Percentiles rank a stretch among this genome's conserved stretches.
Evolutionary conservation across 1,140 invertebrate species (phyloP).

Genomic region (Zaprionus camerounensis): DNA sequence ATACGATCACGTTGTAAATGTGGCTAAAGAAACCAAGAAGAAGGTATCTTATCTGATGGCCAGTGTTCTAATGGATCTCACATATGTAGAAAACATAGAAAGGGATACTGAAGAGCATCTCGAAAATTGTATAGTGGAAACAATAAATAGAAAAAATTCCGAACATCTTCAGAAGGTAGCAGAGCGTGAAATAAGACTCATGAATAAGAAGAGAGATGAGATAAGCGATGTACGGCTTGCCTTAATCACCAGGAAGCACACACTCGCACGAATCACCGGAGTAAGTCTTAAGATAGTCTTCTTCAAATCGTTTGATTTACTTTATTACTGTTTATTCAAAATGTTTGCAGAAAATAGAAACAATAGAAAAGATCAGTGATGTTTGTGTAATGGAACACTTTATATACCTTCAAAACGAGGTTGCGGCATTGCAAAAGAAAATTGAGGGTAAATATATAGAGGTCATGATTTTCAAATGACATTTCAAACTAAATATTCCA

Average conservation of each 20-base stretch:
- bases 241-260: slow-evolving; percentile 56
- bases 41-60: slow-evolving; percentile 13
- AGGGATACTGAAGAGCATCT: slow-evolving; percentile 35
- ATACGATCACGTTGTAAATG: slow-evolving; percentile 7
- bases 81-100: slow-evolving; percentile 19
- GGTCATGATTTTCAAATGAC: not conserved
- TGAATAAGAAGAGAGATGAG: slow-evolving; percentile 52
- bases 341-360: slow-evolving; percentile 40
- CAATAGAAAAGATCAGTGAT: slow-evolving; percentile 58
- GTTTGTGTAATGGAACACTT: slow-evolving; percentile 58
- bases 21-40: slow-evolving; percentile 6
- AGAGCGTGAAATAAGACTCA: slow-evolving; percentile 23
- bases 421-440: slow-evolving; percentile 60
- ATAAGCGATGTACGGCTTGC: slow-evolving; percentile 56
- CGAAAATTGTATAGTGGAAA: not conserved
- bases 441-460: slow-evolving; percentile 63
- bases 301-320: not conserved
- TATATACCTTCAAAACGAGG: slow-evolving; percentile 58
- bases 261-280: slow-evolving; percentile 35
- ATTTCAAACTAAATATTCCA: not conserved
- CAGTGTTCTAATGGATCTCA: slow-evolving; percentile 40
- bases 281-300: slow-evolving; percentile 18
- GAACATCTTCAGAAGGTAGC: slow-evolving; percentile 18
- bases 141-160: slow-evolving; percentile 7
- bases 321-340: not conserved